phyloP scores from a whole-genome alignment of 92 coral and sea anemone genomes.

The Ricordea florida region DNA sequence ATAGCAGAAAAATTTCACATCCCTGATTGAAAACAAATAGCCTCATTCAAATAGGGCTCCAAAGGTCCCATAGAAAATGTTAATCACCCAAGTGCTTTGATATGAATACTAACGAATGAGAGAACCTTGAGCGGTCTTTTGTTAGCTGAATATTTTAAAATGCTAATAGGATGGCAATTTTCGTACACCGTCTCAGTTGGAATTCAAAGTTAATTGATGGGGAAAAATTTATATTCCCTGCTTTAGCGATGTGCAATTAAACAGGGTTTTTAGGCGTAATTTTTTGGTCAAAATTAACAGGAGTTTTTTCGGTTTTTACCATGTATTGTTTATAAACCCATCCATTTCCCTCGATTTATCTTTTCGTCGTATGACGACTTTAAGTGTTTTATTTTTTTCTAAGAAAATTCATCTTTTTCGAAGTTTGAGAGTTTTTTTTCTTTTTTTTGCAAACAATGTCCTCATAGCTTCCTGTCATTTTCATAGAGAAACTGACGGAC shows the following conservation, averaged over 20 bases:
- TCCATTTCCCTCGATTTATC: too few species aligned
- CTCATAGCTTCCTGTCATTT: too few species aligned
- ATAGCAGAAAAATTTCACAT: conserved; percentile 4
- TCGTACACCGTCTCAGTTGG: conserved; percentile 12
- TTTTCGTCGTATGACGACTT: too few species aligned
- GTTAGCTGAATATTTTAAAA: neutral
- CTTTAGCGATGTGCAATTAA: neutral
- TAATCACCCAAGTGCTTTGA: neutral
- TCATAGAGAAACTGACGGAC: conserved; percentile 3
- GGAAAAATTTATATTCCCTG: conserved; percentile 2
- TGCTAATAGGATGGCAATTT: neutral
- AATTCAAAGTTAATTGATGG: neutral
- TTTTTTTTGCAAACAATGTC: too few species aligned
- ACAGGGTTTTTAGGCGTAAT: too few species aligned
- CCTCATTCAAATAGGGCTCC: neutral
- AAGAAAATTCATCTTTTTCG: too few species aligned
- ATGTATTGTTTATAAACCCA: too few species aligned
- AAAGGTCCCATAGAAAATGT: neutral
- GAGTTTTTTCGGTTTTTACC: too few species aligned
- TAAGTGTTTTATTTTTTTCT: too few species aligned
- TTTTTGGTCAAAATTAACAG: conserved; percentile 1
- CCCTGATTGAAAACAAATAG: neutral
- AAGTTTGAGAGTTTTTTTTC: too few species aligned
- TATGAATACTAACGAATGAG: neutral
- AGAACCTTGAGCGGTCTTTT: neutral